Evolutionary conservation across 1,140 invertebrate genomes (phyloP), one percentile per base, ranked within the genome.

Genomic region (Drosophila nannoptera): DNA sequence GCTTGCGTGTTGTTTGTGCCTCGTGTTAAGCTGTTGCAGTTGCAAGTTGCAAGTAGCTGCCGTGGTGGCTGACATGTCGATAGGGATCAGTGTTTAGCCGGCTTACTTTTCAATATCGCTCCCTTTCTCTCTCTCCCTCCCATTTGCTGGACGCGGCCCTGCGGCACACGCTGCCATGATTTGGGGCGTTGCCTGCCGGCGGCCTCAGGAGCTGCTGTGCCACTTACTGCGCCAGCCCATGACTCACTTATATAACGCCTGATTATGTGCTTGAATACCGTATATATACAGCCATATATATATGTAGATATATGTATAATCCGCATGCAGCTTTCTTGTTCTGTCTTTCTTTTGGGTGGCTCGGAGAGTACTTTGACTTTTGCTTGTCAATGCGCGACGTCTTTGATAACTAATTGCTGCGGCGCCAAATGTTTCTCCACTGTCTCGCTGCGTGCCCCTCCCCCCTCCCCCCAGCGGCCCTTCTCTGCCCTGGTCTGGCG

Each of bases 321-420:
- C 54, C 66, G 56, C 58, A 71, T 80, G 62, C 14, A 54, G 45
- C 40, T 56, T 35, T n/a, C 29, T 9, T 49, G 48, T 31, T 32
- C 45, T 32, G 54, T 42, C 35, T 74, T 29, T 69, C 61, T 78
- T 80, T 83, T 80, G 69, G 80, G 76, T 80, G 76, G 72, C 65
- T 86, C 65, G 66, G 48, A 59, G 68, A 86, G 81, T 86, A 77
- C 81, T 80, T 81, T 86, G 81, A 86, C 81, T 86, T 86, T 71
- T 77, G 81, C 74, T 86, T 86, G 81, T 86, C 81, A 86, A 86
- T 81, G 81, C 59, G 71, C 81, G 81, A 81, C 74, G 81, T 77
- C 81, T 77, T 86, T 77, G 81, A 86, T 86, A 86, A 86, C 81
- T 86, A 86, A 86, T 86, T 86, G 81, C 81, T 70, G 50, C 81